Evolutionary conservation across 2,797 vertebrate species (phyloP).

Genomic region (Linurgus olivaceus): DNA sequence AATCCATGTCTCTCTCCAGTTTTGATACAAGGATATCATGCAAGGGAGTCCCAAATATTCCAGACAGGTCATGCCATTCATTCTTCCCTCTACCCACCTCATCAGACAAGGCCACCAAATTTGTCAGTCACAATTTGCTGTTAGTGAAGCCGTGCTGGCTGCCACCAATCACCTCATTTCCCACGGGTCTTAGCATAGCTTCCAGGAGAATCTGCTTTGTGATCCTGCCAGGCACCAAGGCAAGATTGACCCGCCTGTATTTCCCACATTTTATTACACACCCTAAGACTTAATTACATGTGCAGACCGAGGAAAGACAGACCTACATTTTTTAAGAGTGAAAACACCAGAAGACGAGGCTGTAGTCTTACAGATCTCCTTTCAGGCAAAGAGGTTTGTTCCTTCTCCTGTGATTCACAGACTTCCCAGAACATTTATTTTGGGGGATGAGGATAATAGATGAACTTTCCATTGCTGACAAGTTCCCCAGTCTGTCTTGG

Average conservation of each 20-base stretch:
- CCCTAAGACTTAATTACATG: not conserved
- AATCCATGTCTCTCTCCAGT: not conserved
- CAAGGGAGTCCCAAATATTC: not conserved
- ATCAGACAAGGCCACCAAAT: not conserved
- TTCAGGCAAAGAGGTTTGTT: not conserved
- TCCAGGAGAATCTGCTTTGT: not conserved
- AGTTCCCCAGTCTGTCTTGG: not conserved
- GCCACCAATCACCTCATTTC: not conserved
- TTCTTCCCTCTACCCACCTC: not conserved
- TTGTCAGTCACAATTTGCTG: not conserved
- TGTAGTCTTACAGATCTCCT: not conserved
- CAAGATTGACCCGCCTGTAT: not conserved
- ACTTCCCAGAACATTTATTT: not conserved
- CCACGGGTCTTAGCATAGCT: not conserved
- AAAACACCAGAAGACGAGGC: not conserved
- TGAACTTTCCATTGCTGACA: not conserved
- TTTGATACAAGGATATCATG: not conserved
- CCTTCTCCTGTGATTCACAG: not conserved
- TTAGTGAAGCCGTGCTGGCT: not conserved
- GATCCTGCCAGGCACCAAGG: not conserved
- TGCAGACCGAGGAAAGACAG: not conserved
- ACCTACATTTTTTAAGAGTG: not conserved
- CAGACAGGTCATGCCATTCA: not conserved
- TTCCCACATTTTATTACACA: not conserved
- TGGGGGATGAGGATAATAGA: not conserved